phyloP scores from a whole-genome alignment of 2,113 vertebrate genomes.

The Neolamprologus falcicula region DNA sequence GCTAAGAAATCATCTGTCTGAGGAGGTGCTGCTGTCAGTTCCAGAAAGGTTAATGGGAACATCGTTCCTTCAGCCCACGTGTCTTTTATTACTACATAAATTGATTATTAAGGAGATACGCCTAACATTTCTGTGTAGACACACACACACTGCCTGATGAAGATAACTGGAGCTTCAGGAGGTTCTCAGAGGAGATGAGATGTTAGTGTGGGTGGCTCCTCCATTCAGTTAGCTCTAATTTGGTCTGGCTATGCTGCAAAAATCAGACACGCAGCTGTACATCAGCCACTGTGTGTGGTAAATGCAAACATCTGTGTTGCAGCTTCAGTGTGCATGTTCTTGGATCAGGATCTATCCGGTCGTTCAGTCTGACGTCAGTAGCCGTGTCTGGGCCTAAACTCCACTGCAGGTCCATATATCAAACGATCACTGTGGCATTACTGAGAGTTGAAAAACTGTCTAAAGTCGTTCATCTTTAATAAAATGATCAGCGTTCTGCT shows the following conservation, averaged over 20 bases:
- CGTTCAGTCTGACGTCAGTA: too few relatives aligned
- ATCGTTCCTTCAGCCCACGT: neutral
- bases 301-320: neutral
- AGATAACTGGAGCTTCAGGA: neutral
- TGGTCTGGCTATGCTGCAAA: neutral
- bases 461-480: too few relatives aligned
- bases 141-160: neutral
- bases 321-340: neutral
- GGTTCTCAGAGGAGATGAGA: neutral
- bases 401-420: too few relatives aligned
- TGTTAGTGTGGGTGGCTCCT: neutral
- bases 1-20: neutral
- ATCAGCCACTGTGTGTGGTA: neutral
- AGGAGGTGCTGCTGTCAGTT: neutral
- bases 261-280: too few relatives aligned
- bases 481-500: too few relatives aligned
- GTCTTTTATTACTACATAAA: neutral
- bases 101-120: neutral
- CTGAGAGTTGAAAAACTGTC: too few relatives aligned
- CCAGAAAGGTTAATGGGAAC: neutral
- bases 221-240: neutral
- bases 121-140: neutral
- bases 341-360: neutral
- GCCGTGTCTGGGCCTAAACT: too few relatives aligned
- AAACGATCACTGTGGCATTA: fast-evolving